Percentiles rank a stretch among this genome's conserved stretches.
Evolutionary conservation across 2,113 vertebrate species (phyloP).

Genomic region (Galemys pyrenaicus): DNA sequence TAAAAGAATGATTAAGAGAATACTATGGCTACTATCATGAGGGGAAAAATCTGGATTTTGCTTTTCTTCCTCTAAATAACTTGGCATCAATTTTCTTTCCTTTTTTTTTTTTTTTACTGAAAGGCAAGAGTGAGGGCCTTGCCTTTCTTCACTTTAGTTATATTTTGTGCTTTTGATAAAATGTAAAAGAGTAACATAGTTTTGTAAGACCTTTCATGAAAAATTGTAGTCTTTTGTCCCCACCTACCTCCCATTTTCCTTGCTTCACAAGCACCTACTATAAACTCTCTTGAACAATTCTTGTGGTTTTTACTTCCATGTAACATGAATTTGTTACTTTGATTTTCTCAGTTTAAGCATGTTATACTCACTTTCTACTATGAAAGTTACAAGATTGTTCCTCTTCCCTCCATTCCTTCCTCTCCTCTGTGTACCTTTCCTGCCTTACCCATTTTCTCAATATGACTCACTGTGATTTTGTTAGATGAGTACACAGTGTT

Average conservation of each 20-base stretch:
- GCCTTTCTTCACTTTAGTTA: constrained; percentile 6
- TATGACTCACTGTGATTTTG: background rate
- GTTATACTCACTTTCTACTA: background rate
- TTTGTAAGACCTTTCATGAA: background rate
- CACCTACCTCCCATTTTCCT: background rate
- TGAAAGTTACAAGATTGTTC: background rate
- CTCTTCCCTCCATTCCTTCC: background rate
- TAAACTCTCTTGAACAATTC: background rate
- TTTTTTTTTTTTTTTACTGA: too few species aligned
- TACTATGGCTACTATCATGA: background rate
- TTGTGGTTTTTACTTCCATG: background rate
- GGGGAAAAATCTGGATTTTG: background rate
- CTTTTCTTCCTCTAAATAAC: background rate
- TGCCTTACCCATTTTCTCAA: background rate
- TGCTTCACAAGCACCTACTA: background rate
- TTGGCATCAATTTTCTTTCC: background rate
- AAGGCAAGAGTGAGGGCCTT: background rate
- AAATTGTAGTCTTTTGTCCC: background rate
- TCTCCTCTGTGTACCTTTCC: background rate
- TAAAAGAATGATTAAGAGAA: too few species aligned
- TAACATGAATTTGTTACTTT: background rate
- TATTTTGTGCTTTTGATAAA: background rate
- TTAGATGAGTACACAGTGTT: background rate
- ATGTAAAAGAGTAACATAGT: background rate
- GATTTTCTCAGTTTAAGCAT: background rate